These are phyloP conservation scores for Nyctibius grandis DNA, from an alignment of 2,797 vertebrate genomes.

Conservation along the genomic window DNA sequence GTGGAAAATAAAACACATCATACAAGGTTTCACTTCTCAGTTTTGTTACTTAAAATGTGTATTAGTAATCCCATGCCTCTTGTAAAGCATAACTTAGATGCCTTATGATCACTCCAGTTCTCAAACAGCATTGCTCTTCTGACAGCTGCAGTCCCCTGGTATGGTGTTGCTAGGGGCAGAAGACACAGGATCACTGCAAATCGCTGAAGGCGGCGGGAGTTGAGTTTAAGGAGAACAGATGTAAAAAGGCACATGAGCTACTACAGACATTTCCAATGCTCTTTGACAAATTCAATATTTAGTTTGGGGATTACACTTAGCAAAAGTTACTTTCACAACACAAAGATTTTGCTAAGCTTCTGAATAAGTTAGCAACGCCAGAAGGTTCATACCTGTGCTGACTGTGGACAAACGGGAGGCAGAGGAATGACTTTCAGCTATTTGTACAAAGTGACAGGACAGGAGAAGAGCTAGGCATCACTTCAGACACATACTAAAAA, in stretches of 20 bases:
- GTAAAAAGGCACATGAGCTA: background rate
- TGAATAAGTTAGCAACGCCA: background rate
- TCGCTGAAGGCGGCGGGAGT: rapidly evolving
- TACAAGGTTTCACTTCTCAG: background rate
- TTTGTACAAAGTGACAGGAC: background rate
- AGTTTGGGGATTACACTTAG: background rate
- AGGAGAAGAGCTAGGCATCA: background rate
- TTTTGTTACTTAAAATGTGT: background rate
- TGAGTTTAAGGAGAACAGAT: background rate
- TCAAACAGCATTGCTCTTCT: background rate
- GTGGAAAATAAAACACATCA: background rate
- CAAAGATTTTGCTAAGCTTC: background rate
- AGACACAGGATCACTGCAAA: background rate
- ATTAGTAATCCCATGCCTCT: background rate
- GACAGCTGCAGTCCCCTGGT: background rate
- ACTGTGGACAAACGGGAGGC: background rate
- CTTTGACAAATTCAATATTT: background rate
- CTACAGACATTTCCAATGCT: background rate
- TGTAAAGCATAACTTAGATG: background rate
- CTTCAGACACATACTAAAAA: background rate
- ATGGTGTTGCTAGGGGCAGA: background rate
- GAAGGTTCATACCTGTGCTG: background rate
- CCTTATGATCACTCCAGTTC: background rate
- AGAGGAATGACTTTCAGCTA: background rate
- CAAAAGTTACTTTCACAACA: background rate